These are phyloP conservation scores for Cryptoblepharus egeriae DNA, from an alignment of 2,797 vertebrate species.

Conservation along the genomic window DNA sequence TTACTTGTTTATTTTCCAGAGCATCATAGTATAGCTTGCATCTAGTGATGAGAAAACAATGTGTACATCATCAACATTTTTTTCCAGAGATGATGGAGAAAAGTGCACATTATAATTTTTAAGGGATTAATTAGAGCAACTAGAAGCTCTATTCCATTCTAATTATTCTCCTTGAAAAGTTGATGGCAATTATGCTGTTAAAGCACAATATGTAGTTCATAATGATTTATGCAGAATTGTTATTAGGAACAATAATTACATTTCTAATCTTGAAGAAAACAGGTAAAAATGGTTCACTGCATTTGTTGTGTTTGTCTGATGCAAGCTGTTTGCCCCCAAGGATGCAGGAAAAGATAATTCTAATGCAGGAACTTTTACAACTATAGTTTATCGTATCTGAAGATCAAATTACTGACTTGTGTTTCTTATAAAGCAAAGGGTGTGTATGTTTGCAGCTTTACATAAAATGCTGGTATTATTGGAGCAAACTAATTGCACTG, in stretches of 20 bases:
- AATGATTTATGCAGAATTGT: background rate
- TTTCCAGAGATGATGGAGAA: background rate
- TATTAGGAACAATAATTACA: conserved; percentile 11
- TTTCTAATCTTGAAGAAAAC: conserved; percentile 4
- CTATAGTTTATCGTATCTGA: background rate
- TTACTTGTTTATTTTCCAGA: background rate
- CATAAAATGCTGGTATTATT: background rate
- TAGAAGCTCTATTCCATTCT: background rate
- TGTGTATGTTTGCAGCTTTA: background rate
- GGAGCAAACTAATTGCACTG: too few species aligned
- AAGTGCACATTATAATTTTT: background rate
- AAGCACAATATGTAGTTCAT: background rate
- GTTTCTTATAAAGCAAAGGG: background rate
- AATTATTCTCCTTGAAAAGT: background rate
- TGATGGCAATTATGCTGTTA: background rate
- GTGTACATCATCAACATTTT: background rate
- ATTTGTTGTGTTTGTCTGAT: background rate
- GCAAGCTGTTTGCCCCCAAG: background rate
- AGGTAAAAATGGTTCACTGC: rapidly evolving
- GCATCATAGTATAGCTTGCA: background rate
- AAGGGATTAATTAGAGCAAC: background rate
- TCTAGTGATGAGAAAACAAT: too few species aligned
- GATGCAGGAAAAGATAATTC: background rate
- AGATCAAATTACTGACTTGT: background rate
- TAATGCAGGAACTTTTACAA: background rate